phyloP scores from a whole-genome alignment of 2,797 vertebrate species.

The Vireo griseus region DNA sequence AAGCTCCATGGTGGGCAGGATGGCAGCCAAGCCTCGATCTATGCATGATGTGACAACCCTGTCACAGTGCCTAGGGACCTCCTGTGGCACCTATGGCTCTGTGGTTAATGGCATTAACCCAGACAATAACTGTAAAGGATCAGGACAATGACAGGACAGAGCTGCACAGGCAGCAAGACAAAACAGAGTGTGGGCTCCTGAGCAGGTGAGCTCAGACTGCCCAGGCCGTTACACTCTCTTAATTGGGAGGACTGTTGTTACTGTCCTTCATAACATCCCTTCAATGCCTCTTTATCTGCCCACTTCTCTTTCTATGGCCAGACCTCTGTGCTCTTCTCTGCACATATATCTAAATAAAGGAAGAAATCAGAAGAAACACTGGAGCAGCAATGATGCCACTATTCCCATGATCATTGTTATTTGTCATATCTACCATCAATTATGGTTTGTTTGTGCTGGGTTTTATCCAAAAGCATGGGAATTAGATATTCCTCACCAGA shows the following conservation, averaged over 20 bases:
- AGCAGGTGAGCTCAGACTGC: background rate
- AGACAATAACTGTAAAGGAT: background rate
- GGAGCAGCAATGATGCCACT: background rate
- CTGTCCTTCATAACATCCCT: background rate
- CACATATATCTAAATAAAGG: background rate
- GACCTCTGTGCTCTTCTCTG: background rate
- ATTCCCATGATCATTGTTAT: background rate
- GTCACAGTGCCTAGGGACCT: background rate
- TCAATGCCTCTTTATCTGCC: background rate
- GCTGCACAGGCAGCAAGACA: background rate
- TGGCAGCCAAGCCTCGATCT: background rate
- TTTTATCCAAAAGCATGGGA: background rate
- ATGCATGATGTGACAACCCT: background rate
- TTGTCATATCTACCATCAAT: background rate
- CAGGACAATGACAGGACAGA: background rate
- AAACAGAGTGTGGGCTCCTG: background rate
- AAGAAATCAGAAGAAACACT: background rate
- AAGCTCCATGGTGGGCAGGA: background rate
- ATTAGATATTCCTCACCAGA: background rate
- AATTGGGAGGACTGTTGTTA: background rate
- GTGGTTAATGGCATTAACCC: background rate
- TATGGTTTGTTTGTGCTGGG: background rate
- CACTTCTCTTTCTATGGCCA: background rate
- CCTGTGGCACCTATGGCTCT: accelerated
- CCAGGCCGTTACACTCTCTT: background rate